Conservation (phyloP, 2,888 invertebrate species). For the Drosophila hamatofila region DNA sequence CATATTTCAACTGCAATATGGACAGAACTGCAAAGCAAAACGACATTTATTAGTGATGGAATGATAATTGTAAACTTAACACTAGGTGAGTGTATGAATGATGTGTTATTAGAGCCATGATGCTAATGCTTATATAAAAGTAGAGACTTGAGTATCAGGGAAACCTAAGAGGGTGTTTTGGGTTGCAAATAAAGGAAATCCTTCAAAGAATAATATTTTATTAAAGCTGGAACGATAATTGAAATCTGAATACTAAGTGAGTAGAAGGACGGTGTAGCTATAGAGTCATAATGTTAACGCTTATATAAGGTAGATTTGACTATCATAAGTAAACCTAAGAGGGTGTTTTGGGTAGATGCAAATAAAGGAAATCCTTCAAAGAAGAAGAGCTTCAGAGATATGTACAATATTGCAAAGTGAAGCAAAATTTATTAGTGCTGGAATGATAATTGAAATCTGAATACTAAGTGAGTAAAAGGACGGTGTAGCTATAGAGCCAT, state of each 20-base stretch:
- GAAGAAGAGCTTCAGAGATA: background rate
- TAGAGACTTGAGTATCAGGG: background rate
- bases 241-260: no score
- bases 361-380: background rate
- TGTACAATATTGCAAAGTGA: constrained; percentile 39
- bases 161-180: background rate
- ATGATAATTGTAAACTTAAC: background rate
- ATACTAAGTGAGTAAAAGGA: no score
- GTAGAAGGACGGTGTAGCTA: no score
- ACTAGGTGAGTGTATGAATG: background rate
- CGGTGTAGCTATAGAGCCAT: no score
- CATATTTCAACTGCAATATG: constrained; percentile 84
- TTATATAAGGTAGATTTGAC: background rate
- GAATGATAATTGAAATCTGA: background rate
- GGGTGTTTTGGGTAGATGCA: background rate
- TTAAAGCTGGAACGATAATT: background rate
- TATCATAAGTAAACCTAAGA: background rate
- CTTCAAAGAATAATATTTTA: background rate
- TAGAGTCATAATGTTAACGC: no score
- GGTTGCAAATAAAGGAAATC: background rate
- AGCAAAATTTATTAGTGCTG: background rate
- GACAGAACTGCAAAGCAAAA: constrained; percentile 58
- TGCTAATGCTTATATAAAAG: background rate
- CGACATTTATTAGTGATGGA: background rate
- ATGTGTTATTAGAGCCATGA: no score